Percentiles rank a stretch among this genome's conserved stretches.
Evolutionary conservation across 2,888 invertebrate species (phyloP).

Genomic region (Synanthedon vespiformis): DNA sequence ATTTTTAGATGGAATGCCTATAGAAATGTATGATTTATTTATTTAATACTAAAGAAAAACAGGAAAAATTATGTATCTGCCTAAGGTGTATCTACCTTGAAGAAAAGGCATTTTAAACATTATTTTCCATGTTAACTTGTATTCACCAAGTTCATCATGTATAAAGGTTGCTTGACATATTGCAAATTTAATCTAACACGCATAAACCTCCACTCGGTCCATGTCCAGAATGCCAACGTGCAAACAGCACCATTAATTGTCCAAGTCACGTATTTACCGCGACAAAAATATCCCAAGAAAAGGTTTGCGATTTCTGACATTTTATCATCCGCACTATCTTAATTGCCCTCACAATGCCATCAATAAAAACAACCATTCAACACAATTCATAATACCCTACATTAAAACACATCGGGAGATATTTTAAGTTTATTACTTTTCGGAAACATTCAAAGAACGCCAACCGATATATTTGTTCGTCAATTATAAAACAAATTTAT

Average conservation of each 20-base stretch:
- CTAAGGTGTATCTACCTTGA: too few species aligned
- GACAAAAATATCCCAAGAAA: background rate
- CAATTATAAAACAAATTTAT: background rate
- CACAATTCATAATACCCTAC: slow-evolving; percentile 9
- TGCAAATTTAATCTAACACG: background rate
- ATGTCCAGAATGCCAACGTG: background rate
- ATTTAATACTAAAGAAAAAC: too few species aligned
- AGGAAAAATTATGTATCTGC: too few species aligned
- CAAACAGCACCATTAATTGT: background rate
- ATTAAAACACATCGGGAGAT: slow-evolving; percentile 24
- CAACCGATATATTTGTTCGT: background rate
- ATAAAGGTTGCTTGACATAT: background rate
- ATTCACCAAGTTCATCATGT: background rate
- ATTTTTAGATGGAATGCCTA: too few species aligned
- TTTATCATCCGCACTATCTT: slow-evolving; percentile 1
- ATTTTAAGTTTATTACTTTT: slow-evolving; percentile 12
- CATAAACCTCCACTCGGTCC: background rate
- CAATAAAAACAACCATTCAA: slow-evolving; percentile 3
- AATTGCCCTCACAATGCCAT: slow-evolving; percentile 2
- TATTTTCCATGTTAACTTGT: too few species aligned
- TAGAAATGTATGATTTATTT: too few species aligned
- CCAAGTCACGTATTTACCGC: background rate
- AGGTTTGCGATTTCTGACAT: background rate
- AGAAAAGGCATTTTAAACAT: too few species aligned
- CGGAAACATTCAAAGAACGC: slow-evolving; percentile 22